phyloP scores from a whole-genome alignment of 2,888 invertebrate genomes.

The Muschampia plurimacula region DNA sequence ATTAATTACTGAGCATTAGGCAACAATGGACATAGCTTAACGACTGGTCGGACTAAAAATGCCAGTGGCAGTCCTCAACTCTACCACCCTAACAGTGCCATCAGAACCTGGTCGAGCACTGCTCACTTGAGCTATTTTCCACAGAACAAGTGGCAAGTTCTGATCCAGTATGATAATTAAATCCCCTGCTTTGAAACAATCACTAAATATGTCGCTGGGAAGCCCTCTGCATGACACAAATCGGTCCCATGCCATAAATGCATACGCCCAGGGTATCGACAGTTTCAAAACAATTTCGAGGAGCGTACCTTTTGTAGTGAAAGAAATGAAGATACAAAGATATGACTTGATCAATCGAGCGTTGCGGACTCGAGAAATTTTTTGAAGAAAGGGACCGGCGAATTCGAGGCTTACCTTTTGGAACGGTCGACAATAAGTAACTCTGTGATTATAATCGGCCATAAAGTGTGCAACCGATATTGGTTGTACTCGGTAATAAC shows the following conservation, averaged over 20 bases:
- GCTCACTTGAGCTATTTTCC: slow-evolving; percentile 32
- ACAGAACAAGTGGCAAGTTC: slow-evolving; percentile 26
- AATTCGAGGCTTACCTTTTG: slow-evolving; percentile 38
- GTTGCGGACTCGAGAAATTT: slow-evolving; percentile 1
- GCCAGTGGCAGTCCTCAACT: slow-evolving; percentile 20
- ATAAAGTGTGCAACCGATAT: slow-evolving; percentile 12
- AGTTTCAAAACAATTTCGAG: slow-evolving; percentile 36
- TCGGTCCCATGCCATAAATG: slow-evolving; percentile 39
- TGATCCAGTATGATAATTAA: slow-evolving; percentile 28
- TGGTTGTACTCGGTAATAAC: slow-evolving; percentile 11
- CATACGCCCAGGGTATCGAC: slow-evolving; percentile 21
- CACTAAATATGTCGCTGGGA: slow-evolving; percentile 32
- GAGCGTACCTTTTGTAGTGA: slow-evolving; percentile 47
- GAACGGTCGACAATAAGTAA: slow-evolving; percentile 12
- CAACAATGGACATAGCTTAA: slow-evolving; percentile 15
- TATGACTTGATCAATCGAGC: slow-evolving; percentile 10
- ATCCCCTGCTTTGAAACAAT: slow-evolving; percentile 25
- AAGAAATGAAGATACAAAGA: slow-evolving; percentile 45
- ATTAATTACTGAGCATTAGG: neutral
- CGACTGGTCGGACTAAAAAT: slow-evolving; percentile 16
- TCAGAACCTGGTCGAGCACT: slow-evolving; percentile 28
- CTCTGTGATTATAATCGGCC: slow-evolving; percentile 22
- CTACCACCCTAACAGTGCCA: slow-evolving; percentile 31
- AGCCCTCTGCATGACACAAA: slow-evolving; percentile 42
- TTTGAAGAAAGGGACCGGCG: slow-evolving; percentile 16